These are phyloP conservation scores for Dendropsophus ebraccatus DNA, from an alignment of 2,113 vertebrate species.

Conservation along the genomic window DNA sequence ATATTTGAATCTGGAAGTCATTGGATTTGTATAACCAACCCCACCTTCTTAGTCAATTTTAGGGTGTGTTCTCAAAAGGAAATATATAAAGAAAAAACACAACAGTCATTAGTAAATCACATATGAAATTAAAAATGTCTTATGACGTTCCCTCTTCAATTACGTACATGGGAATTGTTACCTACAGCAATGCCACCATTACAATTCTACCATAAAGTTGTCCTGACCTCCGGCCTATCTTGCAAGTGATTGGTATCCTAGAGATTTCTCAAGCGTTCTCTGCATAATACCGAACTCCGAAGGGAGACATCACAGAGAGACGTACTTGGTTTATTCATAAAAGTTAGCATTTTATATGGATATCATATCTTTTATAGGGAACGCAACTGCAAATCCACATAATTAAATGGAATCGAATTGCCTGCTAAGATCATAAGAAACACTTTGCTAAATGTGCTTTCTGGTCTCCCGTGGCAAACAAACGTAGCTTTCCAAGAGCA, in stretches of 20 bases:
- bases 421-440: conserved; percentile 59
- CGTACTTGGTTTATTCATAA: conserved; percentile 48
- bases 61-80: too few species aligned
- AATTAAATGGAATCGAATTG: conserved; percentile 57
- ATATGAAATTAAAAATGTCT: neutral
- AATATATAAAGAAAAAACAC: too few species aligned
- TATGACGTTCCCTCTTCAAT: neutral
- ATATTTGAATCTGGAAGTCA: too few species aligned
- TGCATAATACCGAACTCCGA: conserved; percentile 46
- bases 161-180: neutral
- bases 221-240: neutral
- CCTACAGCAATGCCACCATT: neutral
- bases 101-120: neutral
- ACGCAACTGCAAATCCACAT: conserved; percentile 46
- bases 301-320: conserved; percentile 37
- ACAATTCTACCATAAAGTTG: neutral
- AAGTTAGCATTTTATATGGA: conserved; percentile 46
- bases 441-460: conserved; percentile 59
- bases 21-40: too few species aligned
- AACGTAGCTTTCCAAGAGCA: conserved; percentile 50
- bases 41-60: too few species aligned
- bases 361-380: conserved; percentile 54
- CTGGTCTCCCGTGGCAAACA: conserved; percentile 54
- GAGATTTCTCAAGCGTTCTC: conserved; percentile 43
- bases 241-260: conserved; percentile 52